Percentiles rank a stretch among this genome's conserved stretches.
Evolutionary conservation across 2,888 invertebrate genomes (phyloP).

Genomic region (Cantharis nigra): DNA sequence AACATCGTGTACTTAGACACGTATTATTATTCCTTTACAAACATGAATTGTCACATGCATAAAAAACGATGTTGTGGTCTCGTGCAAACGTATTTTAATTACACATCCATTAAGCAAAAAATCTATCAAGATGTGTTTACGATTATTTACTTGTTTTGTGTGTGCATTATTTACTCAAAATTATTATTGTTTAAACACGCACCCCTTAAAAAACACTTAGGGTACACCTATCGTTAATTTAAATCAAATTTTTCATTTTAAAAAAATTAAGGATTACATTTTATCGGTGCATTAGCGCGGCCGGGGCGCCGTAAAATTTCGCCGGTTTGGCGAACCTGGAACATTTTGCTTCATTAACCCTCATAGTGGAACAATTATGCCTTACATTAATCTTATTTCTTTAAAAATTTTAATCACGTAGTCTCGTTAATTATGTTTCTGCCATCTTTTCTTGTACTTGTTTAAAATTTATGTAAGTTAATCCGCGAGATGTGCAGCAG

Average conservation of each 20-base stretch:
- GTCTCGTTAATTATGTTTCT: conserved; percentile 52
- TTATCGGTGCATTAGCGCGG: neutral
- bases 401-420: conserved; percentile 55
- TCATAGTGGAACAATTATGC: conserved; percentile 7
- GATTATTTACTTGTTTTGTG: neutral
- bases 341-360: conserved; percentile 10
- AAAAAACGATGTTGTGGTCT: conserved; percentile 6
- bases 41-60: conserved; percentile 19
- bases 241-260: neutral
- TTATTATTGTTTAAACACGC: neutral
- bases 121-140: conserved; percentile 22
- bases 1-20: conserved; percentile 18
- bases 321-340: neutral
- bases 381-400: conserved; percentile 33
- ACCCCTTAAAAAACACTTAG: neutral
- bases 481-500: conserved; percentile 48
- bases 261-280: neutral
- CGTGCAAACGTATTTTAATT: conserved; percentile 16
- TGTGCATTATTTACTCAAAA: neutral
- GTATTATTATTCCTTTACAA: conserved; percentile 15
- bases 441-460: conserved; percentile 44
- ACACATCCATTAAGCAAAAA: conserved; percentile 16
- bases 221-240: neutral
- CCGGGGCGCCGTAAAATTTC: neutral
- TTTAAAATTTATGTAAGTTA: conserved; percentile 51